Base-by-base conservation (phyloP, 2,113 vertebrate genomes). In the Saccopteryx leptura region DNA sequence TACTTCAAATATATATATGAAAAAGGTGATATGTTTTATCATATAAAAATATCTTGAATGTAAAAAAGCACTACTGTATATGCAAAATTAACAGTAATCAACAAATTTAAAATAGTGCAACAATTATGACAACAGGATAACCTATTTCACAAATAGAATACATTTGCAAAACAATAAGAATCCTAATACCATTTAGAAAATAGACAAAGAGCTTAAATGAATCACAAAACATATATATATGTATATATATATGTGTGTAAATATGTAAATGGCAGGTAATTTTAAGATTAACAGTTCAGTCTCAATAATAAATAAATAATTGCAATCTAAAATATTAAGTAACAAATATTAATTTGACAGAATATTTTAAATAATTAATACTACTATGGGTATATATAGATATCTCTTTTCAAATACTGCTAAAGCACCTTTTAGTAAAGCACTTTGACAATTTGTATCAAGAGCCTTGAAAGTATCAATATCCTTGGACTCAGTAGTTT, bases 351-450 rank as follows among this genome's bases (percentile, higher is more conserved):
- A 85, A 75, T 85, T 83, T 91, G 19, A 85, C 7, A 89, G 88
- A 83, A 65, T 60, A 85, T 60, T 91, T 96, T 54, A 81, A 85
- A 66, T 88, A 60, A 85, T 54, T 75, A 91, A 74, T 63, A 19
- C 8, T 96, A 89, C 46, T 68, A 71, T 39, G 3, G n/a, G 28
- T 76, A 61, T 33, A 83, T 19, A 3, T 23, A 91, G 13, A 90
- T 58, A 86, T 48, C 10, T 28, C 33, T 85, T 92, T 83, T 83
- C 48, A 90, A 93, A 81, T 23, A 79, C 6, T 75, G 3, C 19
- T 95, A 19, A 46, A 87, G 65, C 11, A 66, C 2, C 5, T 33
- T 72, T 63, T 76, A 63, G 9, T 10, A 87, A 92, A 96, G 28
- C 31, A 91, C 9, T 46, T 65, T 66, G 21, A 69, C 3, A 72